Evolutionary conservation across 2,797 vertebrate genomes (phyloP).

Genomic region (Phoebastria nigripes): DNA sequence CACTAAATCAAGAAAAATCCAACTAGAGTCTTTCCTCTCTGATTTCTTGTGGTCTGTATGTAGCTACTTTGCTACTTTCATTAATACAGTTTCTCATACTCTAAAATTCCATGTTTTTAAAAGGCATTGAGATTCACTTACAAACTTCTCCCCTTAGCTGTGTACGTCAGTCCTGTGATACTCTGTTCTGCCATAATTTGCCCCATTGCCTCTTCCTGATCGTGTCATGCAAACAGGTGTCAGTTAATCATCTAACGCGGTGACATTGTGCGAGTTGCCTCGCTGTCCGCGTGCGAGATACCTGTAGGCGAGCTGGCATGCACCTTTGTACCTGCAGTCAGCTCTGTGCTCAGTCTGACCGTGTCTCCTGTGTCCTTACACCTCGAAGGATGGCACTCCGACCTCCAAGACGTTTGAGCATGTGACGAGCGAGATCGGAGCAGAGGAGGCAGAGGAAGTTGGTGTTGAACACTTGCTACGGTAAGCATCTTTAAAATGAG

Average conservation of each 20-base stretch:
- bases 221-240: not conserved
- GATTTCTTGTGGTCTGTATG: not conserved
- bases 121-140: not conserved
- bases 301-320: accelerated
- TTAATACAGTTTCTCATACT: accelerated
- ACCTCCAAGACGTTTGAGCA: conserved; percentile 99
- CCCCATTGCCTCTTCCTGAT: not conserved
- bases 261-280: accelerated
- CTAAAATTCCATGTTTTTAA: not conserved
- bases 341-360: not conserved
- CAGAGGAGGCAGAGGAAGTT: conserved; percentile 96
- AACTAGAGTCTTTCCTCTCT: not conserved
- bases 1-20: not conserved
- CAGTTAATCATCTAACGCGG: not conserved
- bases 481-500: conserved; percentile 64
- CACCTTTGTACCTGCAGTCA: not conserved
- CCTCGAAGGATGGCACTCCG: conserved; percentile 89
- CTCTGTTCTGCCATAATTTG: not conserved
- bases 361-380: not conserved
- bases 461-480: conserved; percentile 96
- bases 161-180: not conserved
- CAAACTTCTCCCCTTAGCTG: not conserved
- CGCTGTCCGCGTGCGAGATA: accelerated
- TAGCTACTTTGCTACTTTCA: not conserved
- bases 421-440: conserved; percentile 97